Conservation (phyloP, 1,140 invertebrate genomes). For the Nephila pilipes region DNA sequence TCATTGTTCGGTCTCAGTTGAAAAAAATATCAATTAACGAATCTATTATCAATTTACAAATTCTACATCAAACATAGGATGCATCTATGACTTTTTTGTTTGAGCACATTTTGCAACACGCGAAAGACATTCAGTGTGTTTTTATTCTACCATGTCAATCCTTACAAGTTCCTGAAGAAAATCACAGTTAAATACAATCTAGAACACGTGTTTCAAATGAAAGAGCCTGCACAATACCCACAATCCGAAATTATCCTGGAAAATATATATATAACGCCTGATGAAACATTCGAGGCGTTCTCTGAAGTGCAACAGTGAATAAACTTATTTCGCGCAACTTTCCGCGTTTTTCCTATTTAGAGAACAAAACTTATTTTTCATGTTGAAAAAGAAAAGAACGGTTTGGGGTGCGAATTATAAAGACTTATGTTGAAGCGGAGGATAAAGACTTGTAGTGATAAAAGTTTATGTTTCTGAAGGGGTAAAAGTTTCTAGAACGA, state of each 20-base stretch:
- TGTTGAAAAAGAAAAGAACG: too few relatives aligned
- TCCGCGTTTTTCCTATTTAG: too few relatives aligned
- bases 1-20: too few relatives aligned
- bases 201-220: neutral
- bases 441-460: too few relatives aligned
- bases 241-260: neutral
- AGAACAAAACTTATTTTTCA: neutral
- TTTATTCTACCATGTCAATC: neutral
- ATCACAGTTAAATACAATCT: neutral
- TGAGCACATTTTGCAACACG: too few relatives aligned
- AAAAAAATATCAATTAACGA: too few relatives aligned
- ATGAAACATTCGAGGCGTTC: neutral
- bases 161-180: neutral
- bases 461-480: too few relatives aligned
- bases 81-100: too few relatives aligned
- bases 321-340: neutral
- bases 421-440: neutral
- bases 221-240: neutral
- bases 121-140: neutral
- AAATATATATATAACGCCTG: slow-evolving; percentile 2
- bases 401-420: neutral
- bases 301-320: neutral
- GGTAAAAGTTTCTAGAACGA: too few relatives aligned
- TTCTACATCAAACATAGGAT: too few relatives aligned
- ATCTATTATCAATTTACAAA: too few relatives aligned